Evolutionary conservation across 2,888 invertebrate genomes (phyloP).

Genomic region (Agriopis leucophaearia): DNA sequence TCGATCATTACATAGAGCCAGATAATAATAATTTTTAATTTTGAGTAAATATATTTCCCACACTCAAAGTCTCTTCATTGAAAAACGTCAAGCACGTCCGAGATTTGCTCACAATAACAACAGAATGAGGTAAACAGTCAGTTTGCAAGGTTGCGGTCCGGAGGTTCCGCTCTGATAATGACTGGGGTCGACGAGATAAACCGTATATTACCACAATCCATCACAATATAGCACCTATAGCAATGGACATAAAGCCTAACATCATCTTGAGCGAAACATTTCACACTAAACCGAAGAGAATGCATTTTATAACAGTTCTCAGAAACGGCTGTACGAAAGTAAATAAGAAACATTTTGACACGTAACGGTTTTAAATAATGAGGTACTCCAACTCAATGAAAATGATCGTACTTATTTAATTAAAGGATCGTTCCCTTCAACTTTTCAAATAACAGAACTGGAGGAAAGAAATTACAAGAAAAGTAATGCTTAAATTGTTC

Average conservation of each 20-base stretch:
- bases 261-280: slow-evolving; percentile 15
- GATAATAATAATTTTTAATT: too few relatives aligned
- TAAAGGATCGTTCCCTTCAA: slow-evolving; percentile 2
- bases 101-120: slow-evolving; percentile 24
- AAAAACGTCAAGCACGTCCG: slow-evolving; percentile 22
- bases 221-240: slow-evolving; percentile 29
- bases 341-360: slow-evolving; percentile 8
- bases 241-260: slow-evolving; percentile 19
- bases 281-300: slow-evolving; percentile 26
- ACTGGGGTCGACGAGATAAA: slow-evolving; percentile 55
- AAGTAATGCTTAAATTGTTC: slow-evolving; percentile 27
- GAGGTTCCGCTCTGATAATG: slow-evolving; percentile 67
- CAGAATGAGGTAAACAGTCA: slow-evolving; percentile 43
- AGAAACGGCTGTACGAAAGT: slow-evolving; percentile 12
- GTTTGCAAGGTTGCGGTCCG: slow-evolving; percentile 52
- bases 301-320: slow-evolving; percentile 23
- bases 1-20: too few relatives aligned
- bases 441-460: slow-evolving; percentile 9
- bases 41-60: neutral
- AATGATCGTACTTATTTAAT: slow-evolving; percentile 7
- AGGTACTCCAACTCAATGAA: neutral
- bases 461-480: slow-evolving; percentile 29
- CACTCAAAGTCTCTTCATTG: neutral
- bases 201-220: slow-evolving; percentile 41
- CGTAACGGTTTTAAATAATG: slow-evolving; percentile 11